Conservation (phyloP, 2,797 vertebrate species). For the Cossypha polioptera region DNA sequence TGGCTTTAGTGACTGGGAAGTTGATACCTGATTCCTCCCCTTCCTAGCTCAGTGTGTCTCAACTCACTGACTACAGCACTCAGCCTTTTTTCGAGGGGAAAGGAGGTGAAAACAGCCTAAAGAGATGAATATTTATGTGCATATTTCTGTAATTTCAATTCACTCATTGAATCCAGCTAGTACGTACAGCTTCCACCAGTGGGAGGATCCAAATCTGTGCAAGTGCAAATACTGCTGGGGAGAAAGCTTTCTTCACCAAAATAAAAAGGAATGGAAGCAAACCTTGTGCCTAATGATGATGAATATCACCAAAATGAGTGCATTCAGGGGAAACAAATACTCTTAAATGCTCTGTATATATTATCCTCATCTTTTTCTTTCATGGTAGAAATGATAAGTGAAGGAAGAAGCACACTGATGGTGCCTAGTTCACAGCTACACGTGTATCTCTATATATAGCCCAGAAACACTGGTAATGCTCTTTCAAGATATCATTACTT, state of each 20-base stretch:
- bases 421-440: neutral
- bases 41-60: neutral
- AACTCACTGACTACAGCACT: neutral
- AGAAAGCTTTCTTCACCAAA: conserved; percentile 21
- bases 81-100: neutral
- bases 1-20: neutral
- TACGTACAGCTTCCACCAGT: conserved; percentile 3
- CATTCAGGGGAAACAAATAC: neutral
- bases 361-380: neutral
- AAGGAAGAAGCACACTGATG: neutral
- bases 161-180: neutral
- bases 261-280: conserved; percentile 22
- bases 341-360: conserved; percentile 23
- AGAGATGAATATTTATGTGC: conserved; percentile 51
- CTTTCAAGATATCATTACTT: neutral
- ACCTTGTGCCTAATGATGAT: conserved; percentile 41
- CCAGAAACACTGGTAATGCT: neutral
- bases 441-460: neutral
- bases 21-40: neutral
- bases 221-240: conserved; percentile 27
- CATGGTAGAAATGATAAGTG: neutral
- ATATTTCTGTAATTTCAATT: conserved; percentile 44
- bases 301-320: conserved; percentile 28
- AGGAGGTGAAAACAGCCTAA: neutral
- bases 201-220: conserved; percentile 32